Percentiles rank a stretch among this genome's conserved stretches.
Evolutionary conservation across 1,140 invertebrate species (phyloP).

Genomic region (Ridgeia piscesae): DNA sequence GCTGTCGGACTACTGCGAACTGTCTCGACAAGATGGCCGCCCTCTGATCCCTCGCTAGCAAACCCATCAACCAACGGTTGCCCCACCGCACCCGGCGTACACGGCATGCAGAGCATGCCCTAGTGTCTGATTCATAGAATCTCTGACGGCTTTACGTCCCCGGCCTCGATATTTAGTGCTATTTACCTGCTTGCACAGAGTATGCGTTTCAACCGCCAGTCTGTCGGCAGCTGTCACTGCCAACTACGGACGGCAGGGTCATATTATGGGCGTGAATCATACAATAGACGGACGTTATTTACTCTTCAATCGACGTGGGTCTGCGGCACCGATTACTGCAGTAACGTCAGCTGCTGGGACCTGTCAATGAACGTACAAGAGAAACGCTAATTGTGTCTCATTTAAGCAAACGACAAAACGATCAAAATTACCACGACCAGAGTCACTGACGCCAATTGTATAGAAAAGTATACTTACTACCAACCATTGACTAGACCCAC

Average conservation of each 20-base stretch:
- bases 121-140: not conserved
- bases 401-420: not conserved
- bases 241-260: not conserved
- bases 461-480: not conserved
- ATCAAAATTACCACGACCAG: not conserved
- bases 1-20: not conserved
- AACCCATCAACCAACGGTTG: not conserved
- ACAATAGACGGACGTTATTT: not conserved
- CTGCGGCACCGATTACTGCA: not conserved
- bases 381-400: no score
- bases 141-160: not conserved
- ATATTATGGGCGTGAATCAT: not conserved
- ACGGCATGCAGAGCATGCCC: not conserved
- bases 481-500: no score
- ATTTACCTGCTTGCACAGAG: not conserved
- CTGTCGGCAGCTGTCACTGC: not conserved
- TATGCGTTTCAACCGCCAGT: not conserved
- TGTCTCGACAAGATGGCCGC: not conserved
- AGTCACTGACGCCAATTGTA: not conserved
- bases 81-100: not conserved
- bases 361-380: not conserved
- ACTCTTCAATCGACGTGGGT: not conserved
- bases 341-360: not conserved
- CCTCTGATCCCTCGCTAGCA: not conserved
- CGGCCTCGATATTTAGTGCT: not conserved